Base-by-base conservation (phyloP, 2,113 vertebrate genomes). In the Peromyscus polionotus region DNA sequence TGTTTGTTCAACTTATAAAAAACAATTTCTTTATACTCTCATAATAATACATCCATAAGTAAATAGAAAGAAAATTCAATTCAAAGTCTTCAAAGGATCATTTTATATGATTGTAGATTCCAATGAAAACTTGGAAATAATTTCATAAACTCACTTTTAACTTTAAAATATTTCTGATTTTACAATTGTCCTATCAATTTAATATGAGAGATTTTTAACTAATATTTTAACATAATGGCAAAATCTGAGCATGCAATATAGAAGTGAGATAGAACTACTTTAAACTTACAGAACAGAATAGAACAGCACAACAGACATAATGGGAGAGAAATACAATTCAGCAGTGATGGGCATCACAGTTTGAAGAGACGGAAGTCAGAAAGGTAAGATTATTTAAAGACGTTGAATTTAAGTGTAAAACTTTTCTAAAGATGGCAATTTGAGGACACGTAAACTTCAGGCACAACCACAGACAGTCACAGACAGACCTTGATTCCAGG, bases 61-160 rank as follows among this genome's bases (percentile, higher is more conserved):
- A 14, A 13, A 91, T 17, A 79, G 39, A 88, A 91, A 84, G 39
- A 86, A 95, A 91, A 45, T 19, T 76, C 92, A 20, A 76, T 45
- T 86, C 42, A 61, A 93, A 28, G 6, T 59, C 94, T 95, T 80
- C 83, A 90, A 88, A 75, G 36, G 33, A 91, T 45, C 42, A 83
- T 22, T 94, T 80, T 42, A 89, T 73, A 88, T 88, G 68, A 93
- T 14, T 77, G 4, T 59, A 87, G 33, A 61, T 89, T 80, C 77
- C 17, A 70, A 94, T 72, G 86, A 20, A 31, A 73, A 54, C 70
- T 81, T 75, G 36, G 9, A 81, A 93, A 84, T 20, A 95, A 76
- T 67, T 87, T 95, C 91, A 79, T 90, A 90, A 88, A 95, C 79
- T 57, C 65, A 33, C 48, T 94, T 90, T 83, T 72, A 96, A 95